Percentiles rank a stretch among this genome's conserved stretches.
These are phyloP conservation scores for Diaphora mendica DNA, from an alignment of 2,888 invertebrate genomes.

Conservation along the genomic window DNA sequence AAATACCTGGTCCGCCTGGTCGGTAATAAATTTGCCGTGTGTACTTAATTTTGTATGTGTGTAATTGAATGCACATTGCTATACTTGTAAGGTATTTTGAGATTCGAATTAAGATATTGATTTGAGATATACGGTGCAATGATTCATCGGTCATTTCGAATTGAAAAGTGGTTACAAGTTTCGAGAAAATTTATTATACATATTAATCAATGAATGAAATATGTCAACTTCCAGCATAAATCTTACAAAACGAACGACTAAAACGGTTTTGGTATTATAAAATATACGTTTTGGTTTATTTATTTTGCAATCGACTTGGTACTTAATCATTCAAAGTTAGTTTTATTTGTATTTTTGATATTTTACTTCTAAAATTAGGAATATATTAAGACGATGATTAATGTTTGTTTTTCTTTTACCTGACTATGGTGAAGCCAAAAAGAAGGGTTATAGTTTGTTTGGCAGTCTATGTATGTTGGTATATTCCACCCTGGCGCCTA, in stretches of 20 bases:
- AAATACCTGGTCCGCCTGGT: too few species aligned
- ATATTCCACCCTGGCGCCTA: too few species aligned
- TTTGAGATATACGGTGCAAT: constrained; percentile 21
- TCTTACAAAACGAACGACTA: constrained; percentile 12
- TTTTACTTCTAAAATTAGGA: neutral
- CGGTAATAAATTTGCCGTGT: neutral
- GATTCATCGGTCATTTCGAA: constrained; percentile 19
- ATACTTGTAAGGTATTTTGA: constrained; percentile 10
- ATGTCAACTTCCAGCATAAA: constrained; percentile 7
- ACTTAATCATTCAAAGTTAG: neutral
- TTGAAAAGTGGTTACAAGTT: constrained; percentile 18
- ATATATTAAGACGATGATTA: neutral
- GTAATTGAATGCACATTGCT: neutral
- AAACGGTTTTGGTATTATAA: constrained; percentile 2
- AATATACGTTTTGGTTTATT: constrained; percentile 9
- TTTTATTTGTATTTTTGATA: neutral
- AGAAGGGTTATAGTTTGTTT: too few species aligned
- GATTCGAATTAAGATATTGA: constrained; percentile 23
- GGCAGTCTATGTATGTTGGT: too few species aligned
- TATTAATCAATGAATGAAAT: constrained; percentile 21
- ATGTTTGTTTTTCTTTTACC: too few species aligned
- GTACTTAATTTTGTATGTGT: neutral
- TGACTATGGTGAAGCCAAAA: too few species aligned
- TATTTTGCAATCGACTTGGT: constrained; percentile 5
- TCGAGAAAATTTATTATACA: constrained; percentile 17